Base-by-base conservation (phyloP, 2,113 vertebrate genomes). In the Sinocyclocheilus maitianheensis region DNA sequence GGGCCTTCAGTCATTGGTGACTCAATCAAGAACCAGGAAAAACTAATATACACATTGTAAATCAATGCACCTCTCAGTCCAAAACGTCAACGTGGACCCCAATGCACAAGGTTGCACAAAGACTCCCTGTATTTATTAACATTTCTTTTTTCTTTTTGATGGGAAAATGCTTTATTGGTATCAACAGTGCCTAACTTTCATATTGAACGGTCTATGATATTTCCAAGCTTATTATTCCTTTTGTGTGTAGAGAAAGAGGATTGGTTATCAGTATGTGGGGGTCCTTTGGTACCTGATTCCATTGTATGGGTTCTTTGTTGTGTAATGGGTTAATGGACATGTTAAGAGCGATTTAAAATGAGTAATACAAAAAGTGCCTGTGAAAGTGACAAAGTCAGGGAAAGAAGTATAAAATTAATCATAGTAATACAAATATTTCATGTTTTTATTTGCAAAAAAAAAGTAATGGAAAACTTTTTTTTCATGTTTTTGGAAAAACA, bases 221-320 rank as follows among this genome's bases (percentile, higher is more conserved):
- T 86, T 75, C 63, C 72, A 85, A 85, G 26, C 89, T 91, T 85
- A 79, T 87, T 87, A 87, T 85, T 83, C 84, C 20, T 30, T 89
- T 90, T 90, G 88, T 92, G 90, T 91, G 89, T 87, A 89, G 62
- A 74, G 87, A 87, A 60, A 91, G 30, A 89, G 34, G 85, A 88
- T 90, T 91, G 84, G 81, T 85, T 60, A 79, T 78, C 65, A 43
- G 83, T 62, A 51, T 71, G 86, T 87, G 81, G 76, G 55, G 60
- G 71, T 90, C 84, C 4, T 81, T 80, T 40, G 79, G 24, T 48
- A 67, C 63, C 43, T 69, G 7, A 67, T 69, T 69, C 43, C 2
- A 69, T 53, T 82, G 40, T 69, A 67, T 12, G 2, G 60, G n/a
- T 81, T 69, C 24, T 67, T 82, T 51, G 62, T 81, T 82, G 80